These are phyloP conservation scores for Bombylius major DNA, from an alignment of 2,888 invertebrate genomes.

Conservation along the genomic window DNA sequence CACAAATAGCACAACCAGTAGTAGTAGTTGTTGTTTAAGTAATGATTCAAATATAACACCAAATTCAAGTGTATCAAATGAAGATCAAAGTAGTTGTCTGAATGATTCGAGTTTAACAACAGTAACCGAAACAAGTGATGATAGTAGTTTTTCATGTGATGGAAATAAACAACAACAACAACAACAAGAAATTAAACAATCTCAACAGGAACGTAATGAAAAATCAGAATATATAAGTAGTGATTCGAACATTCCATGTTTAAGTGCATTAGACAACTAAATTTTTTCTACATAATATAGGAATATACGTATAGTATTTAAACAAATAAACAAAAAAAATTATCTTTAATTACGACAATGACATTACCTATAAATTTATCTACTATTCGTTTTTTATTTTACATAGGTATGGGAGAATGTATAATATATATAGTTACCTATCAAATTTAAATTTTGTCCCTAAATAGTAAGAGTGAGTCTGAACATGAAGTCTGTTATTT, in stretches of 20 bases:
- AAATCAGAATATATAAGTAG: background rate
- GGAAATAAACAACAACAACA: background rate
- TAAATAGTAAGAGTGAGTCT: too few relatives aligned
- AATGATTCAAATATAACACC: constrained; percentile 15
- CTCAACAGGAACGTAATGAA: background rate
- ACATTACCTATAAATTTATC: too few relatives aligned
- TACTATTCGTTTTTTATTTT: too few relatives aligned
- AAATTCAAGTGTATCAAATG: constrained; percentile 25
- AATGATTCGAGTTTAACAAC: constrained; percentile 35
- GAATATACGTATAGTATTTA: background rate
- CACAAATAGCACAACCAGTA: background rate
- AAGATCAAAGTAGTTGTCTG: constrained; percentile 27
- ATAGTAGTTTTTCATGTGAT: background rate
- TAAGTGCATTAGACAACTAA: background rate
- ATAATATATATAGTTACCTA: too few relatives aligned
- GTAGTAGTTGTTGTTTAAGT: background rate
- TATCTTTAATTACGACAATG: too few relatives aligned
- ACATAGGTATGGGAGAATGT: too few relatives aligned
- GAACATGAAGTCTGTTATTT: too few relatives aligned
- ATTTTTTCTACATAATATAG: too few relatives aligned
- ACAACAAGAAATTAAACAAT: background rate
- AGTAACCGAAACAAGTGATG: constrained; percentile 26
- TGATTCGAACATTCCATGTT: background rate
- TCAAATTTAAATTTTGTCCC: too few relatives aligned
- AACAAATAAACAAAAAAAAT: too few relatives aligned